Conservation (phyloP, 2,888 invertebrate genomes). For the Augochlorella aurata region DNA sequence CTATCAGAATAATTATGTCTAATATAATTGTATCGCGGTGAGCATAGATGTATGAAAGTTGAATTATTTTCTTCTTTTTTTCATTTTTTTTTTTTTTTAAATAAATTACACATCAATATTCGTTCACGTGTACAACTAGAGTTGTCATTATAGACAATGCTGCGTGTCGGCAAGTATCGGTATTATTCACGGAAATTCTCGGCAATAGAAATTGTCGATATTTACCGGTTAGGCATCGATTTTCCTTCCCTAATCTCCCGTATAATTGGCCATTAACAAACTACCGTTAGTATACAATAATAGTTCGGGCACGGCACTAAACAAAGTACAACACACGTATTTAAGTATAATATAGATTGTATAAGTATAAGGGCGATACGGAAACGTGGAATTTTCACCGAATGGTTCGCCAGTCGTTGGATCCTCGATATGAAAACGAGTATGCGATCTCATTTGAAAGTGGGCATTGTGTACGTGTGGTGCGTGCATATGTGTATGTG, state of each 20-base stretch:
- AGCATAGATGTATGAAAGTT: slow-evolving; percentile 24
- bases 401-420: background rate
- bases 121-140: background rate
- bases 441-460: background rate
- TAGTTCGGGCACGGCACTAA: background rate
- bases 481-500: background rate
- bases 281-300: background rate
- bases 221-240: slow-evolving; percentile 8
- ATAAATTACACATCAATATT: slow-evolving; percentile 18
- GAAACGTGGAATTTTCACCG: background rate
- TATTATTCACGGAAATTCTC: background rate
- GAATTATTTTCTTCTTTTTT: background rate
- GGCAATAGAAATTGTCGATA: background rate
- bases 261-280: background rate
- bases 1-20: slow-evolving; percentile 38
- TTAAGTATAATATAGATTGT: background rate
- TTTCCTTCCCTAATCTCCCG: background rate
- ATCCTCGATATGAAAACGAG: background rate
- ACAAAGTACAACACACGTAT: background rate
- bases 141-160: slow-evolving; percentile 7
- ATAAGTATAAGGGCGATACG: background rate
- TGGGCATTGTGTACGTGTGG: background rate
- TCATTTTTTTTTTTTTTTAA: background rate
- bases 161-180: too few species aligned
- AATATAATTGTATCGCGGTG: slow-evolving; percentile 36